Evolutionary conservation across 2,888 invertebrate genomes (phyloP), one percentile per base, ranked within the genome.

Genomic region (Deilephila elpenor): DNA sequence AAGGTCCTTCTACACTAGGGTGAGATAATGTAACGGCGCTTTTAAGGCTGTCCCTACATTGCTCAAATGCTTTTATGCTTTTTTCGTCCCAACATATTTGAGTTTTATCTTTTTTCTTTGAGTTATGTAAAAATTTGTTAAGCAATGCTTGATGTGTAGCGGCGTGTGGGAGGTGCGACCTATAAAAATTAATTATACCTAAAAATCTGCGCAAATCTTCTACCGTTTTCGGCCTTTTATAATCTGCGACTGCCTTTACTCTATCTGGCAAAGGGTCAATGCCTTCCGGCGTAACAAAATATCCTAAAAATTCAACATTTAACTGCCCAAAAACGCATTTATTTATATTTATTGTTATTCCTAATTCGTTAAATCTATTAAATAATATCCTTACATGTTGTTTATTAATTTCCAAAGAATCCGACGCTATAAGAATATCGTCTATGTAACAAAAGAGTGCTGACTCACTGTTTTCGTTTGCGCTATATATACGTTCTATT

Each of bases 151-250:
- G 74, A 29, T 73, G 14, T 0, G 83, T 71, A 8, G 81, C 82
- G 4, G 88, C 77, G 73, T 81, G 86, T 7, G 83, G 34, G 34
- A 37, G 34, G 34, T 37, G 34, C 34, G 34, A 70, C 5, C 86
- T 44, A 25, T 88, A 89, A 78, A 86, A 88, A 75, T 87, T 89
- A 0, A 88, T n/a, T 83, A 87, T 86, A 0, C 88, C 88, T 0
- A 89, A 70, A 60, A 77, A 81, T 37, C 79, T 44, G 32, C 79
- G 53, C 17, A 79, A 70, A n/a, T 78, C 71, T 64, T 77, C 74
- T 19, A 78, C 73, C 0, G 74, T 78, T 64, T 60, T 44, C 61
- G 17, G 78, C 77, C 32, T 59, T 59, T 2, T 77, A 75, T 59
- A 74, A 78, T 19, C 77, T 60, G 25, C 37, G 4, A 79, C 76